Base-by-base conservation (phyloP, 2,113 vertebrate genomes). In the Mustelus asterias region DNA sequence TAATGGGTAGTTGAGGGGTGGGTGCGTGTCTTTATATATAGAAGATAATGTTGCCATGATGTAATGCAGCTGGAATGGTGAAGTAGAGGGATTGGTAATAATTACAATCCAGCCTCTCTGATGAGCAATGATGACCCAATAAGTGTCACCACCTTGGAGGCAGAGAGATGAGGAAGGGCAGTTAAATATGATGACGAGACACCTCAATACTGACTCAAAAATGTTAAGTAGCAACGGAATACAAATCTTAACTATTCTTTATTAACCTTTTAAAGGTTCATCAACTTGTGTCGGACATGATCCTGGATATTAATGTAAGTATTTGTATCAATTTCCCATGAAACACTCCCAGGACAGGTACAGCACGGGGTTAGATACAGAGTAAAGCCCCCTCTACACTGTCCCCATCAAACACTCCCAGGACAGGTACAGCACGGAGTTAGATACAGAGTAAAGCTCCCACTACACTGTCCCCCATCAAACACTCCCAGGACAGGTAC, bases 221-320 rank as follows among this genome's bases (percentile, higher is more conserved):
- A 83, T 41, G 80, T 41, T 7, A 41, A 83, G 5, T 83, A 18
- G 72, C 41, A 10, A 63, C n/a, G n/a, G 20, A 54, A 88, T 44
- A 13, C 24, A 33, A 18, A 54, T 44, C 22, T 95, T 72, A 94
- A n/a, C 29, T 14, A 48, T 7, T 33, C 29, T 95, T 76, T 70
- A 22, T 14, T 54, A 41, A 93, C 60, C 8, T 37, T 95, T 95
- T 54, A 26, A 72, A 95, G 94, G 67, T 69, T 95, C 41, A 72
- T 72, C 97, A 98, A 96, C 97, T 98, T 63, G 97, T 99, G 88
- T 96, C 96, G 69, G 97, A 97, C 96, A 97, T 98, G 83, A 97
- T 97, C 60, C 97, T 97, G 26, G 97, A 97, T n/a, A 97, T 96
- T 0, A 98, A 98, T 44, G 98, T 99, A 97, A 98, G 97, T 97